Evolutionary conservation across 2,888 invertebrate genomes (phyloP), one percentile per base, ranked within the genome.

Genomic region (Sarcophaga caerulescens): DNA sequence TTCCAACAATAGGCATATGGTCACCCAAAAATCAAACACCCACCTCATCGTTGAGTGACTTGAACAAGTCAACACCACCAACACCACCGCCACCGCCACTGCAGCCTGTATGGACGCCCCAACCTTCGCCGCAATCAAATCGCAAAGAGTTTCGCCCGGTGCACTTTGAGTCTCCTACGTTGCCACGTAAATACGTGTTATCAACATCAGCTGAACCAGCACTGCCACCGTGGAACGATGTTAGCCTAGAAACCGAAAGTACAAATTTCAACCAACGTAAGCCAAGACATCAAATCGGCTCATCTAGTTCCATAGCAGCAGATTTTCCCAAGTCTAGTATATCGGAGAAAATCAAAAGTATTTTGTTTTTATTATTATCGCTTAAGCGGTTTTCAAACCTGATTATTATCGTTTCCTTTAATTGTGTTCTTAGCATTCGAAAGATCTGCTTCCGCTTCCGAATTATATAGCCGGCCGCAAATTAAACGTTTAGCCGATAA

Each of bases 101-200:
- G 44, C 95, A 95, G 69, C 95, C 97, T 23, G 94, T 97, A 89
- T 97, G 97, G 97, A 96, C 96, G 45, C 97, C 97, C 14, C 95
- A 95, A 89, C 94, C 96, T 57, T 97, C 97, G 90, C 97, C 97
- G 62, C 94, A 94, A 76, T 89, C 89, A 63, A 96, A 96, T 88
- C 94, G 96, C 89, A 97, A 97, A 93, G 95, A 95, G 92, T 97
- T 97, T 94, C 95, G 96, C 87, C 96, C 97, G 6, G 96, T 97
- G 70, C 96, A 94, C 89, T 96, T 96, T 89, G 96, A 96, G 90
- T 96, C 96, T 77, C 96, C 96, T 70, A 94, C 94, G 77, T 92
- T 95, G 88, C 93, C 94, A 78, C 94, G 91, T 87, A 92, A 92
- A 88, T 90, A 88, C 45, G 88, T 88, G 57, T 89, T 91, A 85